These are phyloP conservation scores for Peromyscus aztecus DNA, from an alignment of 2,797 vertebrate genomes.

Conservation along the genomic window DNA sequence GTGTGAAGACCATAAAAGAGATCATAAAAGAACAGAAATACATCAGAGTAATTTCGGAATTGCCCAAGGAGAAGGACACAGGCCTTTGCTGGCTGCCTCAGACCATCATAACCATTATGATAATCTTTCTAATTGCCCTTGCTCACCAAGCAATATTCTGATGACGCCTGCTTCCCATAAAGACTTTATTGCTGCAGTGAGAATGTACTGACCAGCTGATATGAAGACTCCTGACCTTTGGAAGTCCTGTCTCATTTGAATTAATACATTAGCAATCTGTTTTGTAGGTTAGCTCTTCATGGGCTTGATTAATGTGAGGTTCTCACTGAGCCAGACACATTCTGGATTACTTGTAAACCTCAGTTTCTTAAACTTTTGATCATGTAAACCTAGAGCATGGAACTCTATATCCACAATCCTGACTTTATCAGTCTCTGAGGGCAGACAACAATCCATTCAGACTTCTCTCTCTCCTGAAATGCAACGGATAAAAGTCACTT, in stretches of 20 bases:
- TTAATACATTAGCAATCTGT: constrained; percentile 50
- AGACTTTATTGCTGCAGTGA: constrained; percentile 60
- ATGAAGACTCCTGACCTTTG: constrained; percentile 48
- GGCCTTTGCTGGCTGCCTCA: not conserved
- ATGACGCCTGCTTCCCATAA: not conserved
- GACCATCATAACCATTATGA: not conserved
- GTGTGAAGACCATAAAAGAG: not conserved
- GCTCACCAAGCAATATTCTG: constrained; percentile 25
- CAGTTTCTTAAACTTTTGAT: constrained; percentile 8
- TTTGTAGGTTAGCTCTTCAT: constrained; percentile 37
- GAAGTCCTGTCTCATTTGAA: constrained; percentile 51
- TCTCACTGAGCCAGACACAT: not conserved
- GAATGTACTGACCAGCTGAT: constrained; percentile 29
- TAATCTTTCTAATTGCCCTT: constrained; percentile 19
- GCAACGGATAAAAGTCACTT: not conserved
- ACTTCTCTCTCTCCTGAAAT: not conserved
- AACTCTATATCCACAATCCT: not conserved
- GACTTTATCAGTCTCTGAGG: not conserved
- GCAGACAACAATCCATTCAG: not conserved
- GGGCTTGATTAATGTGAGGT: constrained; percentile 41
- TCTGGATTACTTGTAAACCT: not conserved
- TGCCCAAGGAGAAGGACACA: not conserved
- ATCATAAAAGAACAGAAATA: not conserved
- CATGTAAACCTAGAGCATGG: not conserved
- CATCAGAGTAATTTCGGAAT: not conserved